Percentiles rank a stretch among this genome's conserved stretches.
These are phyloP conservation scores for Calephelis virginiensis DNA, from an alignment of 1,140 invertebrate species.

Conservation along the genomic window DNA sequence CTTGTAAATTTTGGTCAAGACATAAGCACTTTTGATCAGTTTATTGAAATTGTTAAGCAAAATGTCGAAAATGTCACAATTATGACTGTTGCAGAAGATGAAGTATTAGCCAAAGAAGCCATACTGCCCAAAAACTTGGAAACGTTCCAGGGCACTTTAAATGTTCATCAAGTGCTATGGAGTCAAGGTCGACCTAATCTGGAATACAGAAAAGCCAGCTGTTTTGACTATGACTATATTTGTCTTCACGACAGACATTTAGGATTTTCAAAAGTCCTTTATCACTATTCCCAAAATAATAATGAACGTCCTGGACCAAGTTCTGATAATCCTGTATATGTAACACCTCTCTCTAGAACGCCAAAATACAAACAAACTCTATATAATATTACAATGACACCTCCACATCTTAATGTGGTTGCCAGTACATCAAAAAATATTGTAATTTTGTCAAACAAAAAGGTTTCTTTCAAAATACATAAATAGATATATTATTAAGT, in stretches of 20 bases:
- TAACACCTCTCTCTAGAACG: background rate
- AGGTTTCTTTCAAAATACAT: background rate
- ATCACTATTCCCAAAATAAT: background rate
- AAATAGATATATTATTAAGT: background rate
- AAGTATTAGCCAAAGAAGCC: background rate
- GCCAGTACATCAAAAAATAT: conserved; percentile 1
- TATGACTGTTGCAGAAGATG: too few species aligned
- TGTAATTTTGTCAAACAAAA: conserved; percentile 7
- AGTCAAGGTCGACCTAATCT: background rate
- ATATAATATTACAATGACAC: background rate
- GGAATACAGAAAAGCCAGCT: background rate
- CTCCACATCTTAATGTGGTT: background rate
- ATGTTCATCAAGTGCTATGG: background rate
- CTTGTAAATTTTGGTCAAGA: conserved; percentile 21
- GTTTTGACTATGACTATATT: background rate
- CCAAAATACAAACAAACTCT: background rate
- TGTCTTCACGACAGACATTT: background rate
- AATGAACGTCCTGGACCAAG: background rate
- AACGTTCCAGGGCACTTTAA: background rate
- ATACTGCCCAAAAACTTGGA: background rate
- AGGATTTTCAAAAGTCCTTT: background rate
- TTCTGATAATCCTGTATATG: background rate
- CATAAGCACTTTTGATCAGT: conserved; percentile 22
- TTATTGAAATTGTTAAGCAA: background rate
- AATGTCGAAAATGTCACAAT: background rate